phyloP scores from a whole-genome alignment of 2,888 invertebrate species.

The Xanthostigma xanthostigma region DNA sequence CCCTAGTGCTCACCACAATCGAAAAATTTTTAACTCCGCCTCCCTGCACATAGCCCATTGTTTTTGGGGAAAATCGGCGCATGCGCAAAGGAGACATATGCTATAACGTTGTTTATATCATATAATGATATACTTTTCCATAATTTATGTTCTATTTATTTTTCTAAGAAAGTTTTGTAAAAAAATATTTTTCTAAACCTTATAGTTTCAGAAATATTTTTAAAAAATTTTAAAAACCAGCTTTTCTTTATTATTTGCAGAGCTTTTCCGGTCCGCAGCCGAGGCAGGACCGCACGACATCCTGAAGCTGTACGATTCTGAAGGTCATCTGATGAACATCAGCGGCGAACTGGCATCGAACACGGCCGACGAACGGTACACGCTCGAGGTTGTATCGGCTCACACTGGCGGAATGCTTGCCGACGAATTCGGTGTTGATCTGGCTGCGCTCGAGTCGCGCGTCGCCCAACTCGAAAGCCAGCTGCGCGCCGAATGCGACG shows the following conservation, averaged over 20 bases:
- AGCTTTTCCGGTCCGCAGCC: slow-evolving; percentile 48
- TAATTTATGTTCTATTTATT: too few relatives aligned
- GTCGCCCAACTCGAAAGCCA: slow-evolving; percentile 40
- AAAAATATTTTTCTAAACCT: too few relatives aligned
- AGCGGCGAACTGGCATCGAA: slow-evolving; percentile 40
- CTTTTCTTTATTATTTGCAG: slow-evolving; percentile 28
- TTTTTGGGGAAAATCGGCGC: too few relatives aligned
- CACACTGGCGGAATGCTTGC: slow-evolving; percentile 26
- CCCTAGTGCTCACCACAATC: too few relatives aligned
- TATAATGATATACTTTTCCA: too few relatives aligned
- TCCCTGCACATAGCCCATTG: too few relatives aligned
- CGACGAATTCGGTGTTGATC: slow-evolving; percentile 32
- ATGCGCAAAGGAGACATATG: too few relatives aligned
- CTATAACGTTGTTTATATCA: too few relatives aligned
- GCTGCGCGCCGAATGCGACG: slow-evolving; percentile 34
- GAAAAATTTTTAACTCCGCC: too few relatives aligned
- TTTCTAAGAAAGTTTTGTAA: too few relatives aligned
- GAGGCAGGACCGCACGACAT: slow-evolving; percentile 52
- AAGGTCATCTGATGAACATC: slow-evolving; percentile 46
- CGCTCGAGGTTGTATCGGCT: slow-evolving; percentile 33
- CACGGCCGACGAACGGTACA: slow-evolving; percentile 36
- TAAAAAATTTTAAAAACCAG: too few relatives aligned
- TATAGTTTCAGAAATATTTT: too few relatives aligned
- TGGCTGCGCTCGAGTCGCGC: slow-evolving; percentile 39
- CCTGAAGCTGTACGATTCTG: slow-evolving; percentile 43